phyloP scores from a whole-genome alignment of 1,140 invertebrate species.

The Drosophila quadrilineata region DNA sequence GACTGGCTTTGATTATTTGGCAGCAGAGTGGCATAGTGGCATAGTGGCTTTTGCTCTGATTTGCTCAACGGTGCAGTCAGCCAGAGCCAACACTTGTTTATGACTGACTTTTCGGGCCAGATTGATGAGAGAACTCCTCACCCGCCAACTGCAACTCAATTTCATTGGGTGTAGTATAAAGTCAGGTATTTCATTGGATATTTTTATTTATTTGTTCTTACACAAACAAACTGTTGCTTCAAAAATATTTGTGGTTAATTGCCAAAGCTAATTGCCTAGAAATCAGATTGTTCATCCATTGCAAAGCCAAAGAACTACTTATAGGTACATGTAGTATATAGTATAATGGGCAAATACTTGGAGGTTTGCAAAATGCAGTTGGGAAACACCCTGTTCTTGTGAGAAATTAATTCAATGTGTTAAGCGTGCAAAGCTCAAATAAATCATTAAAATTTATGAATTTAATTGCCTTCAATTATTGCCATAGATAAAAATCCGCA shows the following conservation, averaged over 20 bases:
- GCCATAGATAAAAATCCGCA: slow-evolving; percentile 56
- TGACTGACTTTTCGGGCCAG: slow-evolving; percentile 43
- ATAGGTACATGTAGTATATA: not conserved
- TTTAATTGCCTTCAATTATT: slow-evolving; percentile 76
- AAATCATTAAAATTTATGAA: slow-evolving; percentile 79
- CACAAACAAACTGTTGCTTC: slow-evolving; percentile 67
- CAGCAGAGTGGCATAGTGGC: too few relatives aligned
- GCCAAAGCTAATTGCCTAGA: slow-evolving; percentile 50
- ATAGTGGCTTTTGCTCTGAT: slow-evolving; percentile 36
- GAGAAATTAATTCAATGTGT: slow-evolving; percentile 55
- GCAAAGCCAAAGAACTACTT: not conserved
- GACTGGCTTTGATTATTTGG: too few relatives aligned
- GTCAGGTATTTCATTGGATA: slow-evolving; percentile 26
- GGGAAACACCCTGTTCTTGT: slow-evolving; percentile 42
- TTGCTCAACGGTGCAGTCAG: slow-evolving; percentile 57
- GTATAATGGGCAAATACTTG: slow-evolving; percentile 1
- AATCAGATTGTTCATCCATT: slow-evolving; percentile 38
- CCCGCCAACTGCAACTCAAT: not conserved
- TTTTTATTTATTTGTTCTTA: slow-evolving; percentile 52
- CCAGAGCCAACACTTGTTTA: slow-evolving; percentile 26
- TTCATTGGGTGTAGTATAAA: slow-evolving; percentile 12
- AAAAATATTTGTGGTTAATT: slow-evolving; percentile 69
- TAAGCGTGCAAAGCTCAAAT: slow-evolving; percentile 62
- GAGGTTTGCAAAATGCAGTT: not conserved
- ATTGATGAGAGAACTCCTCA: slow-evolving; percentile 47